Conservation (phyloP, 2,888 invertebrate species). For the Pediacus dermestoides region DNA sequence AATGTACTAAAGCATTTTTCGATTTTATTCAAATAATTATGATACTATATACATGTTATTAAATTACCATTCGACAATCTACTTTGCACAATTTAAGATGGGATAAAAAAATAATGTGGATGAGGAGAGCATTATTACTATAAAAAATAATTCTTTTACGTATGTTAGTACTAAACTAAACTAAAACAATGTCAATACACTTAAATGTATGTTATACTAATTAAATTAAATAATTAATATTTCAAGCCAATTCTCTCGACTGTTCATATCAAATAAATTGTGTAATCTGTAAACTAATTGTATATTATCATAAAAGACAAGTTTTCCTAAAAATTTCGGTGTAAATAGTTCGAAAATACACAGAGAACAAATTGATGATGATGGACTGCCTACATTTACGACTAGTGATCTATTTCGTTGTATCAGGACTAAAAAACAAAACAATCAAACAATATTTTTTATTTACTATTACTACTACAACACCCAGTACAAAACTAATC, state of each 20-base stretch:
- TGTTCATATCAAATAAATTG: slow-evolving; percentile 30
- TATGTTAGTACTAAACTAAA: too few relatives aligned
- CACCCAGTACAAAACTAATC: too few relatives aligned
- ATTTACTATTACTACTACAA: too few relatives aligned
- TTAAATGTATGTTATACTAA: slow-evolving; percentile 19
- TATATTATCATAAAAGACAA: slow-evolving; percentile 26
- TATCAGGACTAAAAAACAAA: too few relatives aligned
- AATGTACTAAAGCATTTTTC: too few relatives aligned
- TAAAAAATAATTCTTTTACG: too few relatives aligned
- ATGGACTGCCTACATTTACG: too few relatives aligned
- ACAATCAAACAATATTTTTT: too few relatives aligned
- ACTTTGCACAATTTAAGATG: slow-evolving; percentile 35
- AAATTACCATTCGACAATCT: slow-evolving; percentile 44
- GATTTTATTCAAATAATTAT: slow-evolving; percentile 29
- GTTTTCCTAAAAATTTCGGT: slow-evolving; percentile 38
- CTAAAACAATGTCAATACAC: slow-evolving; percentile 35
- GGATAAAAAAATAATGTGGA: slow-evolving; percentile 7
- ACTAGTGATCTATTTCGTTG: too few relatives aligned
- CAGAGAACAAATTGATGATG: too few relatives aligned
- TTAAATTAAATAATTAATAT: slow-evolving; percentile 25
- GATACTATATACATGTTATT: too few relatives aligned
- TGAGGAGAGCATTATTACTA: too few relatives aligned
- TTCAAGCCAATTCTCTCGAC: slow-evolving; percentile 18
- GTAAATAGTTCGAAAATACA: slow-evolving; percentile 45
- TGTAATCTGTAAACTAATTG: slow-evolving; percentile 25